A percentile compares a stretch with the other conserved stretches of the same genome.
phyloP scores from a whole-genome alignment of 2,113 vertebrate genomes.

The Urocolius indicus region DNA sequence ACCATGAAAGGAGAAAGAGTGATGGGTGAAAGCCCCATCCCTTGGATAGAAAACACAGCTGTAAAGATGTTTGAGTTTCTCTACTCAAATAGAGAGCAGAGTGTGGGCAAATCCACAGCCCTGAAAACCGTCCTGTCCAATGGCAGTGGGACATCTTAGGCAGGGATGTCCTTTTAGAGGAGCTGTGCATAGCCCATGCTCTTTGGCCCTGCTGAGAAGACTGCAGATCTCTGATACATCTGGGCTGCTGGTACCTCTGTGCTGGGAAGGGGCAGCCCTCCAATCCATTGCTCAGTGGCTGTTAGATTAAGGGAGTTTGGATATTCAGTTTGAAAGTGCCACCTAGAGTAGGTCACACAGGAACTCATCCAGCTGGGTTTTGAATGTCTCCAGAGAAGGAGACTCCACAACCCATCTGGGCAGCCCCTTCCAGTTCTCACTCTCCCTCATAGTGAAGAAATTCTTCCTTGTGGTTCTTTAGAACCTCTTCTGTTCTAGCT shows the following conservation, averaged over 20 bases:
- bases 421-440: no score
- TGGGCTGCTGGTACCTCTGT: neutral
- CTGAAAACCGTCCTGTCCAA: neutral
- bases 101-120: neutral
- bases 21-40: neutral
- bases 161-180: neutral
- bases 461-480: no score
- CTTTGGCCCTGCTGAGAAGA: neutral
- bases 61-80: neutral
- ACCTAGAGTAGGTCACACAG: no score
- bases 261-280: neutral
- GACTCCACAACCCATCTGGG: no score
- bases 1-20: neutral
- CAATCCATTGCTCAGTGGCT: neutral
- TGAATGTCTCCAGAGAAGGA: no score
- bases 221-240: neutral
- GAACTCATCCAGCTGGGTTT: no score
- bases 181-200: accelerated
- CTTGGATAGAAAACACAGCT: neutral
- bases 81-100: neutral
- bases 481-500: no score
- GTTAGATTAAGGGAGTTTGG: neutral
- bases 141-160: neutral
- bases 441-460: no score
- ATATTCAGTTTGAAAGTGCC: neutral